These are phyloP conservation scores for Steatornis caripensis DNA, from an alignment of 2,113 vertebrate species.

Conservation along the genomic window DNA sequence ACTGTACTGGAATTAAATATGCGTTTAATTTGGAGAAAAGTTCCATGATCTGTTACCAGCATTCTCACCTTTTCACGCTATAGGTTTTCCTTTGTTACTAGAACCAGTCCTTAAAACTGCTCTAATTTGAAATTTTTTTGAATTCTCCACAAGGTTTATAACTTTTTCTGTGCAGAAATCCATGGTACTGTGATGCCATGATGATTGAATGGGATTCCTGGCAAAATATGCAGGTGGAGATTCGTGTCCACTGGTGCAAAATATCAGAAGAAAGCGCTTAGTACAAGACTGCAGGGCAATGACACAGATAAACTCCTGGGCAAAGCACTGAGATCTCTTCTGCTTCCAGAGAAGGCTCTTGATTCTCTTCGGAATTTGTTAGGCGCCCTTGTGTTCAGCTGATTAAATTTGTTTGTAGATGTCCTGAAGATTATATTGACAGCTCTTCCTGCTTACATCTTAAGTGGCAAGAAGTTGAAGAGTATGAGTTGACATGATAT, in stretches of 20 bases:
- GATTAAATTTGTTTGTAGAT: conserved; percentile 64
- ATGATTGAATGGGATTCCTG: background rate
- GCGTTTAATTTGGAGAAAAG: background rate
- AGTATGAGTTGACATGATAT: conserved; percentile 53
- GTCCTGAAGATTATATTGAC: conserved; percentile 71
- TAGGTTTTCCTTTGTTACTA: background rate
- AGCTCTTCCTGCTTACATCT: conserved; percentile 62
- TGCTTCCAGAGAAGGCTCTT: conserved; percentile 34
- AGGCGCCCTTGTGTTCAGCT: conserved; percentile 60
- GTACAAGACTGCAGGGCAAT: background rate
- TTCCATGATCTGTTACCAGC: background rate
- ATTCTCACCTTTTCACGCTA: background rate
- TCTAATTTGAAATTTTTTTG: background rate
- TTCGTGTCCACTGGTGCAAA: background rate
- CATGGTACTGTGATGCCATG: background rate
- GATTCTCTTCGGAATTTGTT: conserved; percentile 66
- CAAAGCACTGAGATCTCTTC: background rate
- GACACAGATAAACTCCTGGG: background rate
- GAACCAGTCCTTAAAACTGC: background rate
- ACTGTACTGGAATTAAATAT: background rate
- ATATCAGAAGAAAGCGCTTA: background rate
- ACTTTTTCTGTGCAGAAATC: background rate
- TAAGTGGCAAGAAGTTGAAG: conserved; percentile 64
- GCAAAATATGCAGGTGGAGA: background rate
- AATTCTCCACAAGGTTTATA: background rate